Percentiles rank a stretch among this genome's conserved stretches.
Conservation (phyloP, 2,113 vertebrate species). For the Microcebus ravelobensis region DNA sequence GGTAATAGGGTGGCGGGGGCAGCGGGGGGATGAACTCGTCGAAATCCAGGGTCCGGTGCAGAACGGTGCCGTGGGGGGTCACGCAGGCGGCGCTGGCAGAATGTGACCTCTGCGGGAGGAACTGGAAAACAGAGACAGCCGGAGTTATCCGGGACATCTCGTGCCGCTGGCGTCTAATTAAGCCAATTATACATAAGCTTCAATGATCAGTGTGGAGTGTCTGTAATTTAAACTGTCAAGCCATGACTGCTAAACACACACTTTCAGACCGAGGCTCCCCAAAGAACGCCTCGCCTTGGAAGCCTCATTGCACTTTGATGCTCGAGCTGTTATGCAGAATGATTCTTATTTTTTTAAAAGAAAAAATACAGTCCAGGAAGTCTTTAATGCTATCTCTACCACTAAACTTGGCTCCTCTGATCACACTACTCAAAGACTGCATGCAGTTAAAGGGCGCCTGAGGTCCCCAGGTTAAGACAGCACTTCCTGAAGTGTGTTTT, state of each 20-base stretch:
- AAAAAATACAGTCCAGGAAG: neutral
- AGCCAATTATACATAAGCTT: neutral
- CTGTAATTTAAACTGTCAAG: neutral
- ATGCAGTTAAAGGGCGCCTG: neutral
- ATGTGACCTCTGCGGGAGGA: slow-evolving; percentile 93
- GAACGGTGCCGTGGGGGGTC: slow-evolving; percentile 93
- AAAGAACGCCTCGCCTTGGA: neutral
- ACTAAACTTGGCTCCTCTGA: neutral
- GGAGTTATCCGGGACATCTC: neutral
- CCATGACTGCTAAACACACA: neutral
- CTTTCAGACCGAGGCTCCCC: neutral
- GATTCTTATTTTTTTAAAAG: neutral
- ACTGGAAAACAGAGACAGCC: slow-evolving; percentile 86
- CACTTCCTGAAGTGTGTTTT: fast-evolving
- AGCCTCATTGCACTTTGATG: neutral
- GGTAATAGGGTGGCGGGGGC: slow-evolving; percentile 97
- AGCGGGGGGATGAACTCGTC: slow-evolving; percentile 98
- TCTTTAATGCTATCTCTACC: neutral
- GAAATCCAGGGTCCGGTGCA: slow-evolving; percentile 97
- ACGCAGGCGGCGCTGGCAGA: slow-evolving; percentile 92
- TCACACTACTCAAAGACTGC: neutral
- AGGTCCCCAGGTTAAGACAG: fast-evolving
- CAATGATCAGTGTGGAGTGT: neutral
- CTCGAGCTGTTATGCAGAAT: neutral
- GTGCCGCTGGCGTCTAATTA: neutral